Percentiles rank a stretch among this genome's conserved stretches.
phyloP scores from a whole-genome alignment of 2,113 vertebrate species.

The Otis tarda region DNA sequence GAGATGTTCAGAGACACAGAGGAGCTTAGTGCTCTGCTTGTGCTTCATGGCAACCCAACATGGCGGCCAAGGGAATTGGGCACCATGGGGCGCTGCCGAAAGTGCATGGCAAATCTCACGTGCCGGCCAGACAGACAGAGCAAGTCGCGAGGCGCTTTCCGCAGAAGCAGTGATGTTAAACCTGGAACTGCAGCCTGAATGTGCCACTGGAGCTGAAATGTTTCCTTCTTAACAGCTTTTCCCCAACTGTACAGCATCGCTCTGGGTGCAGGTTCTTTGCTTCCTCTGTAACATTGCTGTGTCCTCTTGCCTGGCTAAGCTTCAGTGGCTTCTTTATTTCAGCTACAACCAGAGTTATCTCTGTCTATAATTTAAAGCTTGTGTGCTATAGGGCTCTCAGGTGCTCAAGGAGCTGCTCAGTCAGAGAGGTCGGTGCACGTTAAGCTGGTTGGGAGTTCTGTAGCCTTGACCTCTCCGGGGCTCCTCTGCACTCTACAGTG shows the following conservation, averaged over 20 bases:
- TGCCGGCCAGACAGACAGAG: neutral
- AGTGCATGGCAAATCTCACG: neutral
- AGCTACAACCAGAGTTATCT: neutral
- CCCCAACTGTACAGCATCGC: neutral
- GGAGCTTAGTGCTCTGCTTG: neutral
- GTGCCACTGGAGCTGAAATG: neutral
- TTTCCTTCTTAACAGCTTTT: neutral
- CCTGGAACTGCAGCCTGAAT: neutral
- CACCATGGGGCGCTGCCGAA: neutral
- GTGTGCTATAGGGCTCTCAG: neutral
- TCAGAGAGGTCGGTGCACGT: neutral
- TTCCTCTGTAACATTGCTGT: neutral
- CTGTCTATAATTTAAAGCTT: neutral
- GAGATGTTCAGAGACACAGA: neutral
- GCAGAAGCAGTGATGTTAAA: neutral
- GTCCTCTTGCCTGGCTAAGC: neutral
- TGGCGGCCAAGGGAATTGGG: fast-evolving
- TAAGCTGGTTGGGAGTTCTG: neutral
- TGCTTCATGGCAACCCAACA: neutral
- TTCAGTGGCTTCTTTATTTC: neutral
- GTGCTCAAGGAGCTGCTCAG: neutral
- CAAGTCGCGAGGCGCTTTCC: neutral
- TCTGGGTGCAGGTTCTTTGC: neutral
- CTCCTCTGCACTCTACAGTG: neutral
- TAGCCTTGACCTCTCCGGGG: neutral